Percentiles rank a stretch among this genome's conserved stretches.
Evolutionary conservation across 2,888 invertebrate genomes (phyloP).

Genomic region (Trichogramma dendrolimi): DNA sequence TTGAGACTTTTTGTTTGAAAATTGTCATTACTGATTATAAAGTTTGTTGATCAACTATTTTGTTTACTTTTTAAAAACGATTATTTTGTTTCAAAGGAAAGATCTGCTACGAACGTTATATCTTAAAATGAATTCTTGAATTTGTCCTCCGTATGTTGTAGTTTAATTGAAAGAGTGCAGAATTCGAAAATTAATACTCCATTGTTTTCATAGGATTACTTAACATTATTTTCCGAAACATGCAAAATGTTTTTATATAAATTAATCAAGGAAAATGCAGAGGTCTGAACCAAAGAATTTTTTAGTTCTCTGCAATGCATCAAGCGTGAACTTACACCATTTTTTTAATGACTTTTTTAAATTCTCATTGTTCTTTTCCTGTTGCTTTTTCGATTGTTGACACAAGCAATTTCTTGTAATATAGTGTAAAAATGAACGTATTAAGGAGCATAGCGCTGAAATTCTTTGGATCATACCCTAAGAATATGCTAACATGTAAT

Average conservation of each 20-base stretch:
- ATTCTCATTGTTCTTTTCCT: constrained; percentile 18
- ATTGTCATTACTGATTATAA: too few relatives aligned
- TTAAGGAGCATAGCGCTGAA: constrained; percentile 28
- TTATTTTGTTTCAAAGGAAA: not conserved
- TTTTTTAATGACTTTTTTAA: constrained; percentile 10
- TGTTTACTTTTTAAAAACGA: too few relatives aligned
- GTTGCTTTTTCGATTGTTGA: constrained; percentile 17
- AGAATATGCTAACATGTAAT: constrained; percentile 28
- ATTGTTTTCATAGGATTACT: not conserved
- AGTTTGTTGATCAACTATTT: too few relatives aligned
- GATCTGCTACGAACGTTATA: constrained; percentile 5
- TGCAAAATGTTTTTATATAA: constrained; percentile 23
- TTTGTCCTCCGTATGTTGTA: constrained; percentile 36
- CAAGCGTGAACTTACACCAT: not conserved
- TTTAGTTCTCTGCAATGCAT: constrained; percentile 28
- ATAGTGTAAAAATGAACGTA: constrained; percentile 27
- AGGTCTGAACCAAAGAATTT: constrained; percentile 47
- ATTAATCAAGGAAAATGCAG: constrained; percentile 30
- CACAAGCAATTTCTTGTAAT: constrained; percentile 18
- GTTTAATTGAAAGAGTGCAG: not conserved
- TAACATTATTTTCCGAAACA: not conserved
- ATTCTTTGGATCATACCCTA: constrained; percentile 45
- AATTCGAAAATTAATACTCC: constrained; percentile 6
- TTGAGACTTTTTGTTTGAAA: too few relatives aligned
- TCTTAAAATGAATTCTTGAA: constrained; percentile 16